Percentiles rank a stretch among this genome's conserved stretches.
Evolutionary conservation across 2,797 vertebrate species (phyloP).

Genomic region (Pseudochromis fuscus): DNA sequence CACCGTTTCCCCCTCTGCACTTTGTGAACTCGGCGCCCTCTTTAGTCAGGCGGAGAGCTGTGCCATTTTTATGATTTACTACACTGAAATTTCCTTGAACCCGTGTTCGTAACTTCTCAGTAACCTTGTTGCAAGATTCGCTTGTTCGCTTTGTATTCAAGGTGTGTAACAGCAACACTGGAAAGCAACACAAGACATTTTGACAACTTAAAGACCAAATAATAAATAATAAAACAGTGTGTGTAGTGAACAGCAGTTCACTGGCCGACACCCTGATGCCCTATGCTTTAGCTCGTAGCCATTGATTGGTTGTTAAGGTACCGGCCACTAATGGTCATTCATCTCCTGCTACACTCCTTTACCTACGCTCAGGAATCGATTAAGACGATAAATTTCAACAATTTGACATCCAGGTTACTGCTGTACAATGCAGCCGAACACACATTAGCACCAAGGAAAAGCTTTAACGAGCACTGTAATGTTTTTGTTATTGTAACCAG

Average conservation of each 20-base stretch:
- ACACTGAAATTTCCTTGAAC: no score
- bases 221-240: no score
- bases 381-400: constrained; percentile 39
- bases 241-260: constrained; percentile 13
- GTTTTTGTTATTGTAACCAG: constrained; percentile 31
- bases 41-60: no score
- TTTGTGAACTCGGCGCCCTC: background rate
- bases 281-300: background rate
- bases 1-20: no score
- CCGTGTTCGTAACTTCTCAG: no score
- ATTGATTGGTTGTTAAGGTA: constrained; percentile 45
- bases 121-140: no score
- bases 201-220: no score
- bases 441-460: constrained; percentile 18
- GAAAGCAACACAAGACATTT: background rate
- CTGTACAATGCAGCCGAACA: background rate
- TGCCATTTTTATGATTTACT: no score
- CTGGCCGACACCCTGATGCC: no score
- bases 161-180: background rate
- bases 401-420: constrained; percentile 27
- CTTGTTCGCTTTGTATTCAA: no score
- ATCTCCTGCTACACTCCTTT: constrained; percentile 6
- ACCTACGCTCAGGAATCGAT: constrained; percentile 38
- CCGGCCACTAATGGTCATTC: constrained; percentile 11
- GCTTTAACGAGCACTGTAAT: constrained; percentile 37